Conservation (phyloP, 2,797 vertebrate genomes). For the Adrianichthys oophorus region DNA sequence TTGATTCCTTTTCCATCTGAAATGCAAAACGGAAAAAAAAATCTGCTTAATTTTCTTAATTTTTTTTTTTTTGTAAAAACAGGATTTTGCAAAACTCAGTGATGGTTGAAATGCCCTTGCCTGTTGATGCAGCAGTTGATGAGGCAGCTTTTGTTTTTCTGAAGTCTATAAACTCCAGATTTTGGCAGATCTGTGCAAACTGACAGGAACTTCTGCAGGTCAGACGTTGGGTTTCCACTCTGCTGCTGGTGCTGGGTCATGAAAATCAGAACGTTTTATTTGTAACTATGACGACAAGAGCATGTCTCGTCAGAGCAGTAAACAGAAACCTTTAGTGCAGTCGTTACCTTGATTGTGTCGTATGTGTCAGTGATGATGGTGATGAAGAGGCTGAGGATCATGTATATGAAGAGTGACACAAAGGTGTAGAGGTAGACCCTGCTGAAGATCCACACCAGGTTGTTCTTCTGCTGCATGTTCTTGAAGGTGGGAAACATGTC, state of each 20-base stretch:
- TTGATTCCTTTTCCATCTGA: constrained; percentile 42
- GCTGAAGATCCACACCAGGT: constrained; percentile 91
- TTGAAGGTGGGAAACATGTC: constrained; percentile 95
- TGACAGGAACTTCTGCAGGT: constrained; percentile 85
- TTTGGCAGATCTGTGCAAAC: constrained; percentile 88
- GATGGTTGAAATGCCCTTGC: constrained; percentile 39
- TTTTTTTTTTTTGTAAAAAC: too few species aligned
- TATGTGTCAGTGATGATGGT: constrained; percentile 92
- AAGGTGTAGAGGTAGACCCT: constrained; percentile 87
- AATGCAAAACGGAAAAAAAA: constrained; percentile 6
- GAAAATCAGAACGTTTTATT: not conserved
- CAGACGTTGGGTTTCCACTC: constrained; percentile 83
- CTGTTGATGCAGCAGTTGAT: constrained; percentile 66
- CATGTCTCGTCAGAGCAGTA: too few species aligned
- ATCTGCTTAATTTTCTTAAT: not conserved
- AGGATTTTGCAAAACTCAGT: too few species aligned
- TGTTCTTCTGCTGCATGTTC: constrained; percentile 86
- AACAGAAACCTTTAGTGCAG: too few species aligned
- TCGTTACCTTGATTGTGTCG: constrained; percentile 91
- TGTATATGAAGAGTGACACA: constrained; percentile 80
- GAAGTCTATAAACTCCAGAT: constrained; percentile 86
- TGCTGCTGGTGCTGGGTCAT: constrained; percentile 84
- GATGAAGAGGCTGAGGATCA: constrained; percentile 81
- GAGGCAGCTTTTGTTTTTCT: constrained; percentile 63
- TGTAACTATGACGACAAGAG: not conserved